These are phyloP conservation scores for Origma solitaria DNA, from an alignment of 2,113 vertebrate genomes.

Conservation along the genomic window DNA sequence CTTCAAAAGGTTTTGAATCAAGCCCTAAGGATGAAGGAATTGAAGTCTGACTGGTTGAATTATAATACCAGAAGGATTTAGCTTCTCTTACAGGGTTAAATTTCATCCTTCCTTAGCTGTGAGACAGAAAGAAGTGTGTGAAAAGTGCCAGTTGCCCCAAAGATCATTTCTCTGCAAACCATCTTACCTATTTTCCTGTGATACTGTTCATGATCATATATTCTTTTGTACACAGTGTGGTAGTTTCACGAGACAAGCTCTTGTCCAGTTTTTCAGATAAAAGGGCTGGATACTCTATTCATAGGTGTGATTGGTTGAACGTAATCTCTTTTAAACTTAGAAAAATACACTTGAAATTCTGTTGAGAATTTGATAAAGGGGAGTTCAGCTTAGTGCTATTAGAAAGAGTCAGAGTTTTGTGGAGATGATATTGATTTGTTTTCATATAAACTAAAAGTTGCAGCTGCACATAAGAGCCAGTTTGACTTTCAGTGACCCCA, in stretches of 20 bases:
- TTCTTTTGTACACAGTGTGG: not conserved
- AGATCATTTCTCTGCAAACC: not conserved
- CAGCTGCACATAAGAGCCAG: not conserved
- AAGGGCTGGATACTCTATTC: not conserved
- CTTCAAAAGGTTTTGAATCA: constrained; percentile 49
- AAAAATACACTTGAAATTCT: constrained; percentile 22
- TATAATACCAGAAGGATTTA: constrained; percentile 32
- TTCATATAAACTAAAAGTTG: constrained; percentile 42
- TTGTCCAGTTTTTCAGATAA: not conserved
- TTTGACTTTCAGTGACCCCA: constrained; percentile 1
- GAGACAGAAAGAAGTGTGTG: not conserved
- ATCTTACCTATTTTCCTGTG: not conserved
- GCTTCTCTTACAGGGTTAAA: not conserved
- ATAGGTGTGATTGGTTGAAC: not conserved
- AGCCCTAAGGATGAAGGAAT: constrained; percentile 4
- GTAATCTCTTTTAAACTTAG: not conserved
- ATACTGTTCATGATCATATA: not conserved
- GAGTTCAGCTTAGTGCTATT: constrained; percentile 14
- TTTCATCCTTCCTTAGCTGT: not conserved
- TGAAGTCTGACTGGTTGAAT: constrained; percentile 22
- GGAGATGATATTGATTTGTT: constrained; percentile 29
- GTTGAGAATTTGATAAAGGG: constrained; percentile 21
- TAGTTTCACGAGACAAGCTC: not conserved
- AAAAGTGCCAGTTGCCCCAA: not conserved
- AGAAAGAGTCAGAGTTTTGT: not conserved